Conservation (phyloP, 1,140 invertebrate genomes). For the Papilio dardanus region DNA sequence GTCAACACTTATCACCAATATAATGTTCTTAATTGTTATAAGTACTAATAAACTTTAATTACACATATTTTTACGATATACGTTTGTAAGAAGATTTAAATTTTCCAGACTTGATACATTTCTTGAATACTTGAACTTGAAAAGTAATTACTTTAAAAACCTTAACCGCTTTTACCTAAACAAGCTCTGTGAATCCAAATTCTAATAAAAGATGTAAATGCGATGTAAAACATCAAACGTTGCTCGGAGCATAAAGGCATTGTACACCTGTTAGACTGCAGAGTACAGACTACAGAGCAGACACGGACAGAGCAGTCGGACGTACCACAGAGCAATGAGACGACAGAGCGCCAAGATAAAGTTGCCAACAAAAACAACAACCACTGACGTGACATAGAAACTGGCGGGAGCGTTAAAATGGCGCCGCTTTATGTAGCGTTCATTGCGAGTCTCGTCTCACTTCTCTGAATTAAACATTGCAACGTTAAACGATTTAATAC, state of each 20-base stretch:
- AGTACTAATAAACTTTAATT: neutral
- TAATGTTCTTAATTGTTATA: neutral
- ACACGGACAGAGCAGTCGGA: constrained; percentile 13
- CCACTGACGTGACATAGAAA: constrained; percentile 34
- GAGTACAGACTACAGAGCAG: constrained; percentile 22
- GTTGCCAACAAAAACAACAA: constrained; percentile 38
- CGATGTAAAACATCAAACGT: neutral
- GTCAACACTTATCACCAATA: neutral
- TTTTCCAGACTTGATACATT: neutral
- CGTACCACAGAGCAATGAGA: constrained; percentile 15
- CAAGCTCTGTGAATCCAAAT: too few relatives aligned
- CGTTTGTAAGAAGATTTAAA: neutral
- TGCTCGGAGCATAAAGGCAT: constrained; percentile 15
- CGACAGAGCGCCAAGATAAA: constrained; percentile 31
- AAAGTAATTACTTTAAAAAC: neutral
- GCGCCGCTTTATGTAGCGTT: constrained; percentile 27
- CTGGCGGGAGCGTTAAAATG: constrained; percentile 24
- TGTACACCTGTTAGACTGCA: constrained; percentile 32
- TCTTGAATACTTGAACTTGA: neutral
- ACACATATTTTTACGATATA: neutral
- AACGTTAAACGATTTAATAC: constrained; percentile 17
- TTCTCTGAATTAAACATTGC: constrained; percentile 31
- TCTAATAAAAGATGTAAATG: neutral
- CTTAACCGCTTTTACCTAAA: neutral
- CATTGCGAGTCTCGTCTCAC: constrained; percentile 19